Percentiles rank a stretch among this genome's conserved stretches.
phyloP scores from a whole-genome alignment of 2,888 invertebrate genomes.

The Tryphoninae sp. region DNA sequence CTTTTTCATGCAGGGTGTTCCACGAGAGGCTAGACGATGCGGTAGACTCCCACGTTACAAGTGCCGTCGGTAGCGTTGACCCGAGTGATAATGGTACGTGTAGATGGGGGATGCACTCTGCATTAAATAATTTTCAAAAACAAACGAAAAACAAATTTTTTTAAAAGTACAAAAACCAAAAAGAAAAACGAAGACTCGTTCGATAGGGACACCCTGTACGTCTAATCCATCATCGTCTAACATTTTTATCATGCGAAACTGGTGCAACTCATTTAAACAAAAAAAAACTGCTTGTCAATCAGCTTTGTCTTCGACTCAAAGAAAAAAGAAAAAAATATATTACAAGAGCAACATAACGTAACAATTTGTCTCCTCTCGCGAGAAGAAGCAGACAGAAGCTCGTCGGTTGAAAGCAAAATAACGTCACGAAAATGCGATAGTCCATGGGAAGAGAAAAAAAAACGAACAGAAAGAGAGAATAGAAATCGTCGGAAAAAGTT shows the following conservation, averaged over 20 bases:
- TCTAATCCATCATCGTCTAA: conserved; percentile 57
- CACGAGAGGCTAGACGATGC: conserved; percentile 67
- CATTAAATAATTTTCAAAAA: conserved; percentile 34
- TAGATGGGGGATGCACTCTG: conserved; percentile 60
- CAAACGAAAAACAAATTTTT: conserved; percentile 34
- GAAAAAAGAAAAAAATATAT: background rate
- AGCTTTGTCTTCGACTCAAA: background rate
- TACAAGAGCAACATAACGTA: conserved; percentile 30
- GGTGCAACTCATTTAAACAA: conserved; percentile 4
- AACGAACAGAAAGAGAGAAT: conserved; percentile 33
- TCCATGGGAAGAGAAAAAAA: conserved; percentile 14
- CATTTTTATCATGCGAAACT: conserved; percentile 3
- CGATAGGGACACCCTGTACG: conserved; percentile 73
- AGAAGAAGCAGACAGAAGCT: background rate
- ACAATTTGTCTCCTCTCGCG: conserved; percentile 14
- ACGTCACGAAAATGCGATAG: conserved; percentile 36
- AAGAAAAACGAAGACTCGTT: conserved; percentile 47
- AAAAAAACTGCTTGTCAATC: conserved; percentile 43
- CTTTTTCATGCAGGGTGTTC: conserved; percentile 74
- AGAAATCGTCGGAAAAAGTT: background rate
- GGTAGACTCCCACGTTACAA: conserved; percentile 63
- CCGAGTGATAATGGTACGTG: conserved; percentile 62
- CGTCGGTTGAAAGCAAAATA: conserved; percentile 33
- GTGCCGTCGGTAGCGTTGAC: conserved; percentile 61
- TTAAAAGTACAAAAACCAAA: conserved; percentile 10